Evolutionary conservation across 2,888 invertebrate species (phyloP).

Genomic region (Caenorhabditis sulstoni): DNA sequence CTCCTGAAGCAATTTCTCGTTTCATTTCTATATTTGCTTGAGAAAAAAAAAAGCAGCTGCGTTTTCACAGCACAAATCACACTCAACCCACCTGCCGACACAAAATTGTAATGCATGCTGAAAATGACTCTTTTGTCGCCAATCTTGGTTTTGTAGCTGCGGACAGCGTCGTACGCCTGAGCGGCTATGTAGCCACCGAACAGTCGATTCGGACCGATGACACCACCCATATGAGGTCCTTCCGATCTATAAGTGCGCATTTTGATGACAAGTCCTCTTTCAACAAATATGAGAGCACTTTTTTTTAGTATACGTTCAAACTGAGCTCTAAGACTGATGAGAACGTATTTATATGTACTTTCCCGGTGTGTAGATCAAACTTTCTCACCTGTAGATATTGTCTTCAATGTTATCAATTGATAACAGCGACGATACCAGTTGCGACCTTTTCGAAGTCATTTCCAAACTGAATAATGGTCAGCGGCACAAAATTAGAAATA

Average conservation of each 20-base stretch:
- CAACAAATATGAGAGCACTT: no score
- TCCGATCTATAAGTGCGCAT: slow-evolving; percentile 49
- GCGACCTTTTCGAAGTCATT: slow-evolving; percentile 28
- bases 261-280: no score
- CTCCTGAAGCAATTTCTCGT: slow-evolving; percentile 27
- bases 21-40: neutral
- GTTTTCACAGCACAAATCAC: neutral
- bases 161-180: slow-evolving; percentile 43
- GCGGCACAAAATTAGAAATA: neutral
- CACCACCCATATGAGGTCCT: slow-evolving; percentile 53
- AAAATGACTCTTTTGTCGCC: slow-evolving; percentile 37
- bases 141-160: slow-evolving; percentile 16
- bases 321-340: no score
- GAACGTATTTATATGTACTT: neutral
- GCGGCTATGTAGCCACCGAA: slow-evolving; percentile 59
- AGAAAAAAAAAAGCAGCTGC: no score
- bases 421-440: slow-evolving; percentile 51
- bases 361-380: neutral
- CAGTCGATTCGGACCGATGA: slow-evolving; percentile 45
- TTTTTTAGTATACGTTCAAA: no score
- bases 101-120: slow-evolving; percentile 60
- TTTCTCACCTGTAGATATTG: slow-evolving; percentile 42
- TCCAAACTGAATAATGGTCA: no score
- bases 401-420: slow-evolving; percentile 57
- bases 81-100: slow-evolving; percentile 38